Evolutionary conservation across 2,113 vertebrate species (phyloP).

Genomic region (Aleadryas rufinucha): DNA sequence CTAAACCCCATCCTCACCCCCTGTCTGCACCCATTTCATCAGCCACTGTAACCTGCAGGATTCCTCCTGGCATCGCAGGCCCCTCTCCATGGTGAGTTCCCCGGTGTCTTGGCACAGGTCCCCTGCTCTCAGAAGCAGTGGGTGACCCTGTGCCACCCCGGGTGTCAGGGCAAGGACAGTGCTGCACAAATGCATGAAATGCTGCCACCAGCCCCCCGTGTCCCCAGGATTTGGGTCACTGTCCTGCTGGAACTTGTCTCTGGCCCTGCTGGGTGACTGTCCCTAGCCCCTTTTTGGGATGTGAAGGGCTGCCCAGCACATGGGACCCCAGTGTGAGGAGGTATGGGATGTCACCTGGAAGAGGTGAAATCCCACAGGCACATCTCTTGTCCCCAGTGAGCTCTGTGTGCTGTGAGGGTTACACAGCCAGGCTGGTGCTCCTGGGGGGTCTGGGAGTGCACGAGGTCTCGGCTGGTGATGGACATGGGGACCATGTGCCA

Average conservation of each 20-base stretch:
- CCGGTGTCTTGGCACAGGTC: rapidly evolving
- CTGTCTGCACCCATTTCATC: neutral
- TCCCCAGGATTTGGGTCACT: neutral
- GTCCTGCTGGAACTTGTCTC: neutral
- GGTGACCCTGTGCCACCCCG: neutral
- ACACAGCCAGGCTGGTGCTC: neutral
- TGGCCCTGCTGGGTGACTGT: neutral
- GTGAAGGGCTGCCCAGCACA: neutral
- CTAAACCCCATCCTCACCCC: neutral
- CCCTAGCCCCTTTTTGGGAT: neutral
- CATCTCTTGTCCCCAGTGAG: rapidly evolving
- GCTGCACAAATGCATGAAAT: neutral
- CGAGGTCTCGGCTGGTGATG: rapidly evolving
- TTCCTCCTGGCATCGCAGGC: neutral
- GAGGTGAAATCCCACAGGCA: neutral
- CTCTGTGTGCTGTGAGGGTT: rapidly evolving
- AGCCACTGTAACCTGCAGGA: neutral
- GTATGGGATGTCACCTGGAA: neutral
- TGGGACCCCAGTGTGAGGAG: neutral
- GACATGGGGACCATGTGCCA: neutral
- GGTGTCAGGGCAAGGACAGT: neutral
- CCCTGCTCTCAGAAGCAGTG: neutral
- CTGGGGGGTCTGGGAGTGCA: rapidly evolving
- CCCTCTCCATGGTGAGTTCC: neutral
- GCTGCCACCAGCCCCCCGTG: neutral